Percentiles rank a stretch among this genome's conserved stretches.
phyloP scores from a whole-genome alignment of 2,113 vertebrate species.

The Oplegnathus fasciatus region DNA sequence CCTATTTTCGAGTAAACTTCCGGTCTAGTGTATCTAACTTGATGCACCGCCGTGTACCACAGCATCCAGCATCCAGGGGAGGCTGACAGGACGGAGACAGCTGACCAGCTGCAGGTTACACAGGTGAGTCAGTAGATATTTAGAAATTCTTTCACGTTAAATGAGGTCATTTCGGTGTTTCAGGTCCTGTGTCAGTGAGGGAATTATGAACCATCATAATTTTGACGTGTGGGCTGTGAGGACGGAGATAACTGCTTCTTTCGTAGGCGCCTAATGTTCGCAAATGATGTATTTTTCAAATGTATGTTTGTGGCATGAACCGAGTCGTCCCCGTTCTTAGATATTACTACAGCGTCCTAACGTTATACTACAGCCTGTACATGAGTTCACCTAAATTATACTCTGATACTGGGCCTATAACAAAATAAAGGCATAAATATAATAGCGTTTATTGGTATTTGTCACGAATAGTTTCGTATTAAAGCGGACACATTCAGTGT shows the following conservation, averaged over 20 bases:
- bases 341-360: neutral
- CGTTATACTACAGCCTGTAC: neutral
- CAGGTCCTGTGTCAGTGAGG: accelerated
- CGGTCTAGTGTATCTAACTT: neutral
- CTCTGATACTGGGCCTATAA: neutral
- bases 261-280: neutral
- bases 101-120: neutral
- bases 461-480: neutral
- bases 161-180: neutral
- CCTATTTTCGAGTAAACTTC: accelerated
- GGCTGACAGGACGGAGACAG: neutral
- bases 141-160: neutral
- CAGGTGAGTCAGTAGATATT: neutral
- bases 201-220: neutral
- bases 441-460: no score
- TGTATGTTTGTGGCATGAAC: neutral
- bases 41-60: neutral
- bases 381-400: neutral
- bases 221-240: neutral
- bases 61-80: conserved; percentile 50
- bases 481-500: neutral
- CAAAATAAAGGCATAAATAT: neutral
- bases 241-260: neutral
- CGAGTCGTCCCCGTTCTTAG: neutral
- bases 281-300: neutral